Conservation (phyloP, 2,797 vertebrate species). For the Ptychobarbus kaznakovi region DNA sequence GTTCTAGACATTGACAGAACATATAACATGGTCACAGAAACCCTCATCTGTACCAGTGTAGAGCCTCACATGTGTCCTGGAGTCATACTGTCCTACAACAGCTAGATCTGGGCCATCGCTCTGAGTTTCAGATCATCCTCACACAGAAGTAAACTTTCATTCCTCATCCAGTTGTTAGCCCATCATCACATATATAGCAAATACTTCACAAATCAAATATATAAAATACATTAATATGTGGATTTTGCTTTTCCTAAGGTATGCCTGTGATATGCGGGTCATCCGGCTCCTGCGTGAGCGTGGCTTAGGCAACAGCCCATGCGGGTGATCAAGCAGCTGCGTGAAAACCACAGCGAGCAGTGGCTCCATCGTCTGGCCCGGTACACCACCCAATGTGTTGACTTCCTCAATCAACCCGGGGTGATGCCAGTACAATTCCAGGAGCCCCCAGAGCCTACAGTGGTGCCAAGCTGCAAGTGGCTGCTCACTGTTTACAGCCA, state of each 20-base stretch:
- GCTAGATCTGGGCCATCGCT: not conserved
- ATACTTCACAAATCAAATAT: no score
- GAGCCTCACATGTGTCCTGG: not conserved
- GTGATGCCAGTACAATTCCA: constrained; percentile 8
- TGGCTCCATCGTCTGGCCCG: constrained; percentile 17
- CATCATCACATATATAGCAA: no score
- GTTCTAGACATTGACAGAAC: constrained; percentile 15
- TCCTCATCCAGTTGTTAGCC: not conserved
- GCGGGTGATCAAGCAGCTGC: constrained; percentile 18
- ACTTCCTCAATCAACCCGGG: not conserved
- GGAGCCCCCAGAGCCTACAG: not conserved
- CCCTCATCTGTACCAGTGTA: constrained; percentile 7
- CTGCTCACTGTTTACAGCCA: constrained; percentile 12
- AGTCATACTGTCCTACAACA: constrained; percentile 34
- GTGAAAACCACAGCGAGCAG: constrained; percentile 46
- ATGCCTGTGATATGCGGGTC: not conserved
- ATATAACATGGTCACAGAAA: constrained; percentile 30
- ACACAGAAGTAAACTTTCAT: constrained; percentile 10
- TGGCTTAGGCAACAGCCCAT: constrained; percentile 48
- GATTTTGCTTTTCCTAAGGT: no score
- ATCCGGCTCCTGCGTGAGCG: constrained; percentile 36
- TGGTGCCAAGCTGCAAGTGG: constrained; percentile 38
- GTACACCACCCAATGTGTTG: constrained; percentile 30
- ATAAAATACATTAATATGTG: no score
- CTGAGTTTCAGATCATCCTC: constrained; percentile 25